These are phyloP conservation scores for Allophyes oxyacanthae DNA, from an alignment of 2,888 invertebrate species.

Conservation along the genomic window DNA sequence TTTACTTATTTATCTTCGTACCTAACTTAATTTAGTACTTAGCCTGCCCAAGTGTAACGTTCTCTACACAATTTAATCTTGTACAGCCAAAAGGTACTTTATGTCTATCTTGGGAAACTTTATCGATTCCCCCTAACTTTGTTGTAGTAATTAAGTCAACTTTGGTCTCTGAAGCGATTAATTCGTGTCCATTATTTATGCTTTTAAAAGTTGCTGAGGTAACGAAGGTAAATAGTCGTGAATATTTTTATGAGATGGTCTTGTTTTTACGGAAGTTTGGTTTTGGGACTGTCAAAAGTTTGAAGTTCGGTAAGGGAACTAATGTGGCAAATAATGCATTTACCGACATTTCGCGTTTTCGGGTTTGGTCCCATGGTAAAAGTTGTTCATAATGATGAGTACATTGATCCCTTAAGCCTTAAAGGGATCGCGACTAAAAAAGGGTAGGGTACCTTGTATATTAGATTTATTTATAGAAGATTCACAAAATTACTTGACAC, in stretches of 20 bases:
- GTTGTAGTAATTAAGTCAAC: constrained; percentile 49
- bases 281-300: not conserved
- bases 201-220: constrained; percentile 37
- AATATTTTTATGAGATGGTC: constrained; percentile 11
- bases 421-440: too few species aligned
- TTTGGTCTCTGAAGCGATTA: constrained; percentile 47
- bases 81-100: constrained; percentile 24
- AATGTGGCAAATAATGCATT: too few species aligned
- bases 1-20: too few species aligned
- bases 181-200: constrained; percentile 48
- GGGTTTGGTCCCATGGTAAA: too few species aligned
- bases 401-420: too few species aligned
- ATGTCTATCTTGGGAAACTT: constrained; percentile 43
- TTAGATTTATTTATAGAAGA: too few species aligned
- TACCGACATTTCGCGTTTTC: too few species aligned
- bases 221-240: constrained; percentile 22
- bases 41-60: constrained; percentile 4
- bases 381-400: too few species aligned
- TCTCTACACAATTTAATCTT: constrained; percentile 36
- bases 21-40: too few species aligned
- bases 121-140: constrained; percentile 45
- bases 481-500: too few species aligned
- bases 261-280: not conserved
- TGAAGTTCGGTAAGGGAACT: not conserved
- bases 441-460: too few species aligned